phyloP scores from a whole-genome alignment of 2,113 vertebrate species.

The Empidonax alnorum region DNA sequence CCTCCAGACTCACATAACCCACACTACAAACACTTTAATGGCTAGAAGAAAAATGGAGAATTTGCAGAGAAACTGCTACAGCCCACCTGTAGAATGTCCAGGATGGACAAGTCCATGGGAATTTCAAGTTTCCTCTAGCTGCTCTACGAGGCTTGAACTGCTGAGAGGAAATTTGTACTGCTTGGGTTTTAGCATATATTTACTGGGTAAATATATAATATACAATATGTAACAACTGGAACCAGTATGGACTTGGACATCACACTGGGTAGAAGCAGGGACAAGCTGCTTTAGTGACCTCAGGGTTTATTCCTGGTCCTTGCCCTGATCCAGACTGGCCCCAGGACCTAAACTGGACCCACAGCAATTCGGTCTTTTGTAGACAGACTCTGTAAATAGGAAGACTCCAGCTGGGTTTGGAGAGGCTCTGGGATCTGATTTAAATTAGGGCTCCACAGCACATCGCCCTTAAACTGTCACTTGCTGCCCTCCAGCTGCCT shows the following conservation, averaged over 20 bases:
- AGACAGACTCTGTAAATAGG: background rate
- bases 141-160: background rate
- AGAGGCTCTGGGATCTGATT: background rate
- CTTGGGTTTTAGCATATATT: background rate
- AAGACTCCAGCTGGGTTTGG: conserved; percentile 6
- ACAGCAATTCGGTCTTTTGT: background rate
- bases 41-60: background rate
- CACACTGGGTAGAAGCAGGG: background rate
- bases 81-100: background rate
- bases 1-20: background rate
- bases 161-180: background rate
- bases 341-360: background rate
- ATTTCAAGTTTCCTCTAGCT: background rate
- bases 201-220: background rate
- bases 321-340: background rate
- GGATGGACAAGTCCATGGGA: background rate
- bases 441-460: background rate
- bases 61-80: background rate
- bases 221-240: background rate
- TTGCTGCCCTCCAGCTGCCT: conserved; percentile 71
- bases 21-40: background rate
- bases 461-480: conserved; percentile 11
- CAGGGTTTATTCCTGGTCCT: background rate
- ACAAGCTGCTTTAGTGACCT: background rate
- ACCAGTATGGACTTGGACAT: background rate